Evolutionary conservation across 1,140 invertebrate species (phyloP).

Genomic region (Drosophila kanapiae): DNA sequence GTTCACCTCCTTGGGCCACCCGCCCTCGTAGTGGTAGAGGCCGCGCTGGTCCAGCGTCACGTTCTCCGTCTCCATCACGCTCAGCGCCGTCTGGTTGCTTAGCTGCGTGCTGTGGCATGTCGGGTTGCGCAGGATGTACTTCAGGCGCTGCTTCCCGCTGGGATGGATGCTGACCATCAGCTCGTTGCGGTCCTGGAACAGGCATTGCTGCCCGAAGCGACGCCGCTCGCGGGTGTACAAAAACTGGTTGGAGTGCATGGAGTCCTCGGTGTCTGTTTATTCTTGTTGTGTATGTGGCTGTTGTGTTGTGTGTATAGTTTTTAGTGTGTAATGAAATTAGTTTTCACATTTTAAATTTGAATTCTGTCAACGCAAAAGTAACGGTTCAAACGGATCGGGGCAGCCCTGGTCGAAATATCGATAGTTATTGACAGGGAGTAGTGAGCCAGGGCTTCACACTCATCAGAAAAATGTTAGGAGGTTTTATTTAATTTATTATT

Average conservation of each 20-base stretch:
- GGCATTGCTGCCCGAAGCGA: slow-evolving; percentile 89
- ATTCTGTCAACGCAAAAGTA: background rate
- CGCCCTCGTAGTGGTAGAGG: slow-evolving; percentile 96
- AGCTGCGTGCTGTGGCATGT: slow-evolving; percentile 88
- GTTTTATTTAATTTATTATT: background rate
- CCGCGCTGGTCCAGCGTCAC: slow-evolving; percentile 86
- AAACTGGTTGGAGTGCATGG: slow-evolving; percentile 62
- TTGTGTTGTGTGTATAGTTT: background rate
- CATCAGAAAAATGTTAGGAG: background rate
- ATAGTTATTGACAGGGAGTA: background rate
- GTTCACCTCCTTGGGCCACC: slow-evolving; percentile 98
- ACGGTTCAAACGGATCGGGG: background rate
- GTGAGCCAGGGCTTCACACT: background rate
- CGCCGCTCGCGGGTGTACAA: slow-evolving; percentile 87
- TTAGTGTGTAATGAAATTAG: background rate
- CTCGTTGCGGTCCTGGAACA: slow-evolving; percentile 91
- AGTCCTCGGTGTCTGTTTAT: background rate
- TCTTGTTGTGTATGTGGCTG: background rate
- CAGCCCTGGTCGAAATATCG: background rate
- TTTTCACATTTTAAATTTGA: background rate
- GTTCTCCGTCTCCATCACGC: slow-evolving; percentile 88
- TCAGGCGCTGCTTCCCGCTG: slow-evolving; percentile 83
- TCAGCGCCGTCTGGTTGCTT: slow-evolving; percentile 87
- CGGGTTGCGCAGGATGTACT: slow-evolving; percentile 91
- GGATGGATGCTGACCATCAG: slow-evolving; percentile 90